Conservation (phyloP, 2,113 vertebrate genomes). For the Ctenodactylus gundi region DNA sequence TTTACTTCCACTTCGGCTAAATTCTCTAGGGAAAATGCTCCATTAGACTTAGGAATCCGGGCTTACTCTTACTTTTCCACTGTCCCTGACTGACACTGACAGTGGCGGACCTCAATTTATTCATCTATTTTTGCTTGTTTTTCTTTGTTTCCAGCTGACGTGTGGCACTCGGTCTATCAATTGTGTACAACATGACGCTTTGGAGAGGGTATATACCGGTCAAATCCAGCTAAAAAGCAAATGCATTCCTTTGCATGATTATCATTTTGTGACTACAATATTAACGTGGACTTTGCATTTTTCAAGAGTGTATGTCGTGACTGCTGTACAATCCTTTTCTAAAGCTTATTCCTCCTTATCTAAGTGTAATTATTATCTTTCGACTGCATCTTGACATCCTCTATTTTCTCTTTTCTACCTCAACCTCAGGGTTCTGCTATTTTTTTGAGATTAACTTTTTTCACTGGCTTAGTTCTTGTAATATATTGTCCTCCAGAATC, state of each 20-base stretch:
- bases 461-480: neutral
- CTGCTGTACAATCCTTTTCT: neutral
- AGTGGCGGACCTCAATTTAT: neutral
- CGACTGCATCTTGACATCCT: no score
- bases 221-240: neutral
- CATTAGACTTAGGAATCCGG: neutral
- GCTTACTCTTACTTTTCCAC: neutral
- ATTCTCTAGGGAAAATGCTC: neutral
- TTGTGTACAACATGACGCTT: neutral
- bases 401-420: neutral
- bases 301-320: neutral
- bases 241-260: neutral
- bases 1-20: neutral
- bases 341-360: neutral
- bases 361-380: neutral
- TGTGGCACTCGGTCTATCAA: neutral
- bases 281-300: neutral
- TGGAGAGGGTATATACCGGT: neutral
- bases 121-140: neutral
- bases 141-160: neutral
- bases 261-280: neutral
- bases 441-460: neutral
- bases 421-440: neutral
- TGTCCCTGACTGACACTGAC: neutral
- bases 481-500: neutral